Evolutionary conservation across 1,140 invertebrate species (phyloP).

Genomic region (Drosophila tsacasi): DNA sequence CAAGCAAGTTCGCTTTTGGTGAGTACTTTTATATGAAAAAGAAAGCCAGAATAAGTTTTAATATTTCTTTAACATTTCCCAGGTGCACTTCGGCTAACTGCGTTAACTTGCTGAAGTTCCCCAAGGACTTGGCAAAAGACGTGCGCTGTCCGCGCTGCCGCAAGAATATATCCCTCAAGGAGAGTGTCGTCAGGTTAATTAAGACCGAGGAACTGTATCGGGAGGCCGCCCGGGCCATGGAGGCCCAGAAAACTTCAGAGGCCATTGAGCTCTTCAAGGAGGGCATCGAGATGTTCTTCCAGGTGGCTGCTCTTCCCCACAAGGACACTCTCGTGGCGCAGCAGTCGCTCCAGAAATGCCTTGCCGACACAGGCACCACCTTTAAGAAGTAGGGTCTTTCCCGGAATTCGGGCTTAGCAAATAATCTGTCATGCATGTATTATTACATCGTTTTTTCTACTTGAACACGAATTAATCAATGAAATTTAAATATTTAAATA

Average conservation of each 20-base stretch:
- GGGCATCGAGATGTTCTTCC: constrained; percentile 86
- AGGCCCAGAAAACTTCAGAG: constrained; percentile 82
- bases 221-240: constrained; percentile 85
- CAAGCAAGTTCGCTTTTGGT: constrained; percentile 84
- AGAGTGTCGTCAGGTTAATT: constrained; percentile 85
- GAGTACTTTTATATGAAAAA: neutral
- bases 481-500: neutral
- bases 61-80: constrained; percentile 41
- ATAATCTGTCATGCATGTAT: constrained; percentile 26
- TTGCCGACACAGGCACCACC: constrained; percentile 84
- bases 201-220: constrained; percentile 86
- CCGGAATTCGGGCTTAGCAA: neutral
- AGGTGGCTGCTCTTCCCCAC: constrained; percentile 87
- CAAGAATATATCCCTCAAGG: constrained; percentile 86
- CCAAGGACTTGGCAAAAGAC: constrained; percentile 75
- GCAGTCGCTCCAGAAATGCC: constrained; percentile 87
- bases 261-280: constrained; percentile 85
- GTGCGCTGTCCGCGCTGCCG: constrained; percentile 87
- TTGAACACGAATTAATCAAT: constrained; percentile 13
- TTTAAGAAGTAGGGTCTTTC: constrained; percentile 60
- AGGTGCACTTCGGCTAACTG: constrained; percentile 88
- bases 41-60: neutral
- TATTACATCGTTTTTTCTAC: constrained; percentile 42
- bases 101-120: constrained; percentile 85
- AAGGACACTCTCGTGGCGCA: constrained; percentile 87